Base-by-base conservation (phyloP, 2,888 invertebrate species). In the Baccha elongata region DNA sequence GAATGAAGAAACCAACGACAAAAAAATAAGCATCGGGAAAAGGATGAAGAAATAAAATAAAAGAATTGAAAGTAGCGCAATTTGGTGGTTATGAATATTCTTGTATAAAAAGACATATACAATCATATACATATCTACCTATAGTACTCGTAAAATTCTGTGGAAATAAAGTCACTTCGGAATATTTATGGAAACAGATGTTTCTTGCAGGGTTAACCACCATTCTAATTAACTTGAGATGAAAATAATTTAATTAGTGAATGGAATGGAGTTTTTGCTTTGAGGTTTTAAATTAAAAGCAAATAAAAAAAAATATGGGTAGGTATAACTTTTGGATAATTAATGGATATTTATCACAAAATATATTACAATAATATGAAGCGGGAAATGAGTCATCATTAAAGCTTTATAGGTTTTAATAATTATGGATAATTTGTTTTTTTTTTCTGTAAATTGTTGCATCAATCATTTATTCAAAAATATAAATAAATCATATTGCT, bases 101-200 rank as follows among this genome's bases (percentile, higher is more conserved):
- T 62, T 53, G 62, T 32, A 42, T 3, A 17, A 26, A 44, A 67
- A 48, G 65, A 50, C 26, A n/a, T n/a, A n/a, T n/a, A n/a, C n/a
- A n/a, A n/a, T n/a, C n/a, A n/a, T n/a, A n/a, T n/a, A n/a, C n/a
- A n/a, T n/a, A n/a, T n/a, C n/a, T n/a, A n/a, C n/a, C n/a, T n/a
- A n/a, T n/a, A n/a, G n/a, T n/a, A n/a, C n/a, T n/a, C 23, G 10
- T 19, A 35, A 23, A 55, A 71, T 37, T 37, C 46, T 55, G 21
- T 10, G 8, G 52, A 58, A 50, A 83, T 67, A 53, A 26, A 76
- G 81, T 71, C 71, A 60, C 67, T 67, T 37, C 60, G 44, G 53
- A 55, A 67, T 78, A 78, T 83, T 83, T 62, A 83, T 68, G 72
- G 64, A 55, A 83, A 78, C 83, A 78, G 83, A 83, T 83, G 83